Evolutionary conservation across 1,140 invertebrate genomes (phyloP), one percentile per base, ranked within the genome.

Genomic region (Euura lappo): DNA sequence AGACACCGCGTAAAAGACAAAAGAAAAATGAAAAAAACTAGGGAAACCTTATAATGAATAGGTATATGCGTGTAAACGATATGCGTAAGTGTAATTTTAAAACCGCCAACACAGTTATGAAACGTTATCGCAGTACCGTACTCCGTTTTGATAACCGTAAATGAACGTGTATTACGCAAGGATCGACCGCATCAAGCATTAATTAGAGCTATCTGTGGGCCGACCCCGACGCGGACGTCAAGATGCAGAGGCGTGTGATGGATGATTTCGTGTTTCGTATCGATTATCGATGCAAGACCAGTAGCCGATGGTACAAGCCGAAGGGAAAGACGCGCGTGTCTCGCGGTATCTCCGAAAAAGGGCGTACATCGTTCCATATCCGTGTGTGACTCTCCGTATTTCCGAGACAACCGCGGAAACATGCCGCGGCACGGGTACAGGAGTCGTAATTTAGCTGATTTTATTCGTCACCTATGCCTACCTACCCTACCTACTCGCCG

Each of bases 261-360:
- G 51, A 60, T 60, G 51, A 60, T 60, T 60, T n/a, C 51, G 8
- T 60, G 51, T 60, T 60, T 60, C 3, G 51, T n/a, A 0, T 28
- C 51, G 51, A 60, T 60, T 60, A 60, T 60, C 51, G 51, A 60
- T 60, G 51, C 51, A 60, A 60, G 51, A 60, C 51, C 51, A n/a
- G 51, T 60, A 60, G 51, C 51, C 51, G 7, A 3, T n/a, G 51
- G 8, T 60, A 8, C 13, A 60, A 60, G 51, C 28, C 51, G 10
- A n/a, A 8, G 51, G 13, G 51, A 60, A n/a, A 28, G 28, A 28
- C 28, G 51, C 51, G 51, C 51, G 51, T 60, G 51, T 60, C 51
- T 60, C 51, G 10, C 51, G 28, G 28, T 28, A 28, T 28, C 28
- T 28, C 28, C 28, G 28, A 28, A 28, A 28, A 28, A 28, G 28